phyloP scores from a whole-genome alignment of 2,888 invertebrate species.

The Tryphoninae sp. region DNA sequence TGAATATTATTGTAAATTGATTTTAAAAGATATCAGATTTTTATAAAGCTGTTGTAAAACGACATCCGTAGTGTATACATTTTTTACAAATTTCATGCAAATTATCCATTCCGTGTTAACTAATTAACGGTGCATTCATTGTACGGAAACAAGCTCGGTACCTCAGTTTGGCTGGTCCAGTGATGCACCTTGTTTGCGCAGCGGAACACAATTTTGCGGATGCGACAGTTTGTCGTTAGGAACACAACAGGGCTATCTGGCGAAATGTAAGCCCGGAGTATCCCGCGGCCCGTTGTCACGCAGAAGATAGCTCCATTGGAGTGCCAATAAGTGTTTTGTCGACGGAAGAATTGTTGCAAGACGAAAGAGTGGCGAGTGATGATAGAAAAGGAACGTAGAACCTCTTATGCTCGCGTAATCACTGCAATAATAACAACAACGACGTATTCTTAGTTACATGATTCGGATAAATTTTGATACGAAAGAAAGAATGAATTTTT shows the following conservation, averaged over 20 bases:
- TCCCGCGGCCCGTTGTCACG: conserved; percentile 69
- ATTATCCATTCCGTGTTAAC: too few species aligned
- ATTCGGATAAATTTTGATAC: conserved; percentile 2
- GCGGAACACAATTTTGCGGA: neutral
- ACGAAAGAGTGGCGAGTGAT: neutral
- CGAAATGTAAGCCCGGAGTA: conserved; percentile 64
- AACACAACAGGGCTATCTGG: conserved; percentile 63
- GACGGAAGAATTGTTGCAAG: conserved; percentile 46
- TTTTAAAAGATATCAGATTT: too few species aligned
- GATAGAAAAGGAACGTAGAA: conserved; percentile 49
- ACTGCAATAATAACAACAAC: conserved; percentile 51
- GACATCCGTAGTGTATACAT: too few species aligned
- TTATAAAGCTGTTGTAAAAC: too few species aligned
- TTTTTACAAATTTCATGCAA: too few species aligned
- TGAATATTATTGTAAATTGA: too few species aligned
- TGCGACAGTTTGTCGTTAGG: neutral
- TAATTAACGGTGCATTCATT: neutral
- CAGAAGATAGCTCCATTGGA: conserved; percentile 70
- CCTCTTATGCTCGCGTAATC: conserved; percentile 50
- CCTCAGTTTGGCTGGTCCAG: conserved; percentile 33
- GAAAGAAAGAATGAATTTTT: neutral
- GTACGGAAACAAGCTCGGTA: neutral
- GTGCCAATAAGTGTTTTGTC: conserved; percentile 47
- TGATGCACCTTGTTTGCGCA: neutral
- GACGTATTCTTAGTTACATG: neutral